Conservation (phyloP, 2,888 invertebrate species). For the Gymnosoma rotundatum region DNA sequence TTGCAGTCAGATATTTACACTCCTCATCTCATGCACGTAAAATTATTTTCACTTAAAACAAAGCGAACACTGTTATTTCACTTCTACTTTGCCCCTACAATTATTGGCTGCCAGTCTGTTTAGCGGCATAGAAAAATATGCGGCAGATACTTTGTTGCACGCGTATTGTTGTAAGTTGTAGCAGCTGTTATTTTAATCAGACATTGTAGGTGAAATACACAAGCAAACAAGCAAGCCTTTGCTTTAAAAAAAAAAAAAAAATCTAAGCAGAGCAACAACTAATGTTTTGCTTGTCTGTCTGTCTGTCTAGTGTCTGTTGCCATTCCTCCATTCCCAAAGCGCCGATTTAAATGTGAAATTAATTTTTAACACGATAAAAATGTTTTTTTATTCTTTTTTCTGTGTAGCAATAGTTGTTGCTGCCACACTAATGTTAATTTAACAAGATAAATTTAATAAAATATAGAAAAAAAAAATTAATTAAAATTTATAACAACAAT, state of each 20-base stretch:
- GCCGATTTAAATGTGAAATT: constrained; percentile 72
- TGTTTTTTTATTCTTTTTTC: constrained; percentile 61
- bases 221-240: no score
- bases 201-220: no score
- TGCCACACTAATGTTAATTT: constrained; percentile 57
- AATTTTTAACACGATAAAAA: constrained; percentile 74
- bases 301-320: constrained; percentile 34
- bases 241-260: neutral
- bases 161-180: constrained; percentile 19
- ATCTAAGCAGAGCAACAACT: neutral
- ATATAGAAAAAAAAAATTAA: constrained; percentile 50
- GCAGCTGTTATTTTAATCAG: constrained; percentile 41
- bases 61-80: constrained; percentile 59
- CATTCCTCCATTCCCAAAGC: constrained; percentile 61
- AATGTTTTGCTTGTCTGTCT: neutral
- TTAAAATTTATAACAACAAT: constrained; percentile 35
- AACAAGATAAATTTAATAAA: constrained; percentile 61
- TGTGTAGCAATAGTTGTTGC: constrained; percentile 26
- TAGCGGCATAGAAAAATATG: constrained; percentile 2
- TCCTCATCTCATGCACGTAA: constrained; percentile 37
- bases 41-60: constrained; percentile 53
- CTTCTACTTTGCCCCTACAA: constrained; percentile 35
- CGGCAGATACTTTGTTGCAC: constrained; percentile 41
- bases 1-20: constrained; percentile 62
- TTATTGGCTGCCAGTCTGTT: constrained; percentile 50